These are phyloP conservation scores for Sphaeramia orbicularis DNA, from an alignment of 2,797 vertebrate species.

Conservation along the genomic window DNA sequence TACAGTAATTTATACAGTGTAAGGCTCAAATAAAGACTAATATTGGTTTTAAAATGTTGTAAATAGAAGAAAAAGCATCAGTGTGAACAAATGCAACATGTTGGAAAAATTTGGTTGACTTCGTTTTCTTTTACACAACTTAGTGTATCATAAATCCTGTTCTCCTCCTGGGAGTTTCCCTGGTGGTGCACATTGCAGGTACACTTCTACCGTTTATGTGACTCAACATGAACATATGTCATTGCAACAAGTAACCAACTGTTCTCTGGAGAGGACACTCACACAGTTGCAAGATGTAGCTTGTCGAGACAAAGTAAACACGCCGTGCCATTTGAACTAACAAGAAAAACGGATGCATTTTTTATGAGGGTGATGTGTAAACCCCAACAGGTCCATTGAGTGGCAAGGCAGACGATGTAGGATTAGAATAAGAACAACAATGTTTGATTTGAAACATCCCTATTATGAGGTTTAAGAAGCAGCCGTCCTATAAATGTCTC, in stretches of 20 bases:
- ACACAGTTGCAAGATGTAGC: slow-evolving; percentile 7
- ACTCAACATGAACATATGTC: slow-evolving; percentile 17
- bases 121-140: too few relatives aligned
- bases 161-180: not conserved
- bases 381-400: not conserved
- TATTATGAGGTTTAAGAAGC: slow-evolving; percentile 2
- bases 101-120: too few relatives aligned
- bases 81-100: too few relatives aligned
- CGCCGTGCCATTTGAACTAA: slow-evolving; percentile 14
- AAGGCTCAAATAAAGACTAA: too few relatives aligned
- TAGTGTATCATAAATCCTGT: slow-evolving; percentile 1
- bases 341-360: slow-evolving; percentile 9
- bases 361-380: slow-evolving; percentile 20
- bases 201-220: slow-evolving; percentile 5
- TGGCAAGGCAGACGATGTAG: not conserved
- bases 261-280: slow-evolving; percentile 16
- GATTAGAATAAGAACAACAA: not conserved
- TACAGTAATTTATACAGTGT: too few relatives aligned
- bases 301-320: slow-evolving; percentile 22
- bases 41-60: too few relatives aligned
- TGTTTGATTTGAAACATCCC: not conserved
- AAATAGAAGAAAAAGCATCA: too few relatives aligned
- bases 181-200: too few relatives aligned
- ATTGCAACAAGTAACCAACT: slow-evolving; percentile 13
- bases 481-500: not conserved